These are phyloP conservation scores for Palythoa grandiflora DNA, from an alignment of 92 coral and sea anemone genomes.

Conservation along the genomic window DNA sequence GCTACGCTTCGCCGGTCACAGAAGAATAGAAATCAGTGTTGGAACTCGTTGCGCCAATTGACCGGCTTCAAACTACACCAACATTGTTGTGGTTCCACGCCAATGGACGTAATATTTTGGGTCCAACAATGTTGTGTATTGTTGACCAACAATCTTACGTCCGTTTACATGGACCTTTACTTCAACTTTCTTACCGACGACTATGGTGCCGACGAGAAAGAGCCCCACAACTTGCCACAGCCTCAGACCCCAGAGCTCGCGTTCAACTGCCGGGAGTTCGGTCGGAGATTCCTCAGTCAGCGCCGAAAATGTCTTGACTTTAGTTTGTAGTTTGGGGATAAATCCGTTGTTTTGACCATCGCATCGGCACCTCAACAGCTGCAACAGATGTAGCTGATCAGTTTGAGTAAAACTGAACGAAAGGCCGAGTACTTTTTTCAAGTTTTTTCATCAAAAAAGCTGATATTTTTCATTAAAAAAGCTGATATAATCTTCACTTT, in stretches of 20 bases:
- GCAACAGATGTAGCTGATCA: constrained; percentile 9
- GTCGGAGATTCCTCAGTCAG: constrained; percentile 33
- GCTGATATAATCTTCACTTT: no score
- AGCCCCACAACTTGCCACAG: constrained; percentile 74
- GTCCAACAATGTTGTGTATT: no score
- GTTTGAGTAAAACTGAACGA: background rate
- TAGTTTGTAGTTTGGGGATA: constrained; percentile 58
- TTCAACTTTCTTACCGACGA: constrained; percentile 50
- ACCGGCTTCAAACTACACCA: no score
- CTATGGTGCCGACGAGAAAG: constrained; percentile 50
- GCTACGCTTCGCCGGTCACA: no score
- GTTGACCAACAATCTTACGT: no score
- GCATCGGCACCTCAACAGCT: constrained; percentile 37
- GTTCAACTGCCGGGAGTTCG: constrained; percentile 61
- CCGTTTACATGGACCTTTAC: no score
- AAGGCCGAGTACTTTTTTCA: background rate
- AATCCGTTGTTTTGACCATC: constrained; percentile 50
- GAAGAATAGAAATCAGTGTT: no score
- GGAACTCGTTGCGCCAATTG: no score
- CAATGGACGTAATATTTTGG: no score
- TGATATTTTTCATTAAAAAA: no score
- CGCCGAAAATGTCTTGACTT: constrained; percentile 59
- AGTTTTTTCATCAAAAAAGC: no score
- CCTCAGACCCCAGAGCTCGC: constrained; percentile 71
- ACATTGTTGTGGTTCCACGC: no score